Evolutionary conservation across 92 coral and sea anemone genomes (phyloP).

Genomic region (Epizoanthus stellaris): DNA sequence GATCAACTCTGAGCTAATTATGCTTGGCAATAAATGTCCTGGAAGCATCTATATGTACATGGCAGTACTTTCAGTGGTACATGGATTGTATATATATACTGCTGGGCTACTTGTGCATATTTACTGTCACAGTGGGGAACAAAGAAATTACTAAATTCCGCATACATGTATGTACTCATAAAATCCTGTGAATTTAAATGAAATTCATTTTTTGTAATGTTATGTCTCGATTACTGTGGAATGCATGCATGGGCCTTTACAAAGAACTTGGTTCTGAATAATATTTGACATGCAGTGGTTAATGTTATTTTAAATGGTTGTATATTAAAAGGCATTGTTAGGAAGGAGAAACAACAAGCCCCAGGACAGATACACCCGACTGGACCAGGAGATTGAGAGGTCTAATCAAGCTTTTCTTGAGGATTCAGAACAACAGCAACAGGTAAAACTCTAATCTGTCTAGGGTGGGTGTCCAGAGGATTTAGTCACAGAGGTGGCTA

Average conservation of each 20-base stretch:
- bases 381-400: constrained; percentile 94
- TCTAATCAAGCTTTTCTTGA: constrained; percentile 91
- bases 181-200: background rate
- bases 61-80: no score
- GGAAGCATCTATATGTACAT: no score
- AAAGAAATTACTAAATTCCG: no score
- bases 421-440: constrained; percentile 94
- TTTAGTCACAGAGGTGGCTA: no score
- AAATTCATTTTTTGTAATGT: background rate
- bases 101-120: no score
- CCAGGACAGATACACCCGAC: constrained; percentile 85
- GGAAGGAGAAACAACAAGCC: constrained; percentile 84
- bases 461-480: no score
- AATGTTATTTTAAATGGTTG: background rate
- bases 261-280: background rate
- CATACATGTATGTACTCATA: no score
- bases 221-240: background rate
- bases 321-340: constrained; percentile 70
- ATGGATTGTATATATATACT: background rate
- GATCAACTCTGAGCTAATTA: no score
- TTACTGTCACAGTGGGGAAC: no score
- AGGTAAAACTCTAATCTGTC: constrained; percentile 57
- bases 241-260: background rate
- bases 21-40: no score
- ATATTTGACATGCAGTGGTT: background rate